Evolutionary conservation across 2,888 invertebrate genomes (phyloP).

Genomic region (Cheilosia impressa): DNA sequence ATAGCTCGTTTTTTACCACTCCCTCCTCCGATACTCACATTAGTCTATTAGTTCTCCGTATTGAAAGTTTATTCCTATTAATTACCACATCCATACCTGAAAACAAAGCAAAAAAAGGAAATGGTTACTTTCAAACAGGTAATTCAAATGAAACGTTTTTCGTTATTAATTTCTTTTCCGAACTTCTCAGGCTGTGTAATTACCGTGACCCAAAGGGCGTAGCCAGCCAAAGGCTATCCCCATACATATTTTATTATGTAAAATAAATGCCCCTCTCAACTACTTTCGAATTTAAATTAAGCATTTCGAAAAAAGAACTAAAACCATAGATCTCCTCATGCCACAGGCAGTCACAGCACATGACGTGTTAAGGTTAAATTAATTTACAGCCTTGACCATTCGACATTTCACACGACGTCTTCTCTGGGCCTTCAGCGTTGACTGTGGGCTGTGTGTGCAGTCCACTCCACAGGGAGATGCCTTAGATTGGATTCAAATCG

Average conservation of each 20-base stretch:
- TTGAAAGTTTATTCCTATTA: neutral
- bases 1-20: neutral
- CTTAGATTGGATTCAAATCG: conserved; percentile 47
- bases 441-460: neutral
- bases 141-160: conserved; percentile 23
- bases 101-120: conserved; percentile 21
- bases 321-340: neutral
- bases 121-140: conserved; percentile 2
- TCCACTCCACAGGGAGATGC: neutral
- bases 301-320: neutral
- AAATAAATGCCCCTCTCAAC: neutral
- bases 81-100: conserved; percentile 29
- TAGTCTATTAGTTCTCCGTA: neutral
- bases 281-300: conserved; percentile 34
- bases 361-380: conserved; percentile 54
- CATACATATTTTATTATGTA: neutral
- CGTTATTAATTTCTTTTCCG: conserved; percentile 1
- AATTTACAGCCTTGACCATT: conserved; percentile 60
- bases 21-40: conserved; percentile 1
- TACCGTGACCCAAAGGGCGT: conserved; percentile 19
- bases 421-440: conserved; percentile 7
- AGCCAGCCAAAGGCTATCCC: conserved; percentile 1
- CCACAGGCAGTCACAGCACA: conserved; percentile 23
- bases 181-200: conserved; percentile 7
- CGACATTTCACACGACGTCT: conserved; percentile 44